phyloP scores from a whole-genome alignment of 2,113 vertebrate species.

The Tringa solitaria region DNA sequence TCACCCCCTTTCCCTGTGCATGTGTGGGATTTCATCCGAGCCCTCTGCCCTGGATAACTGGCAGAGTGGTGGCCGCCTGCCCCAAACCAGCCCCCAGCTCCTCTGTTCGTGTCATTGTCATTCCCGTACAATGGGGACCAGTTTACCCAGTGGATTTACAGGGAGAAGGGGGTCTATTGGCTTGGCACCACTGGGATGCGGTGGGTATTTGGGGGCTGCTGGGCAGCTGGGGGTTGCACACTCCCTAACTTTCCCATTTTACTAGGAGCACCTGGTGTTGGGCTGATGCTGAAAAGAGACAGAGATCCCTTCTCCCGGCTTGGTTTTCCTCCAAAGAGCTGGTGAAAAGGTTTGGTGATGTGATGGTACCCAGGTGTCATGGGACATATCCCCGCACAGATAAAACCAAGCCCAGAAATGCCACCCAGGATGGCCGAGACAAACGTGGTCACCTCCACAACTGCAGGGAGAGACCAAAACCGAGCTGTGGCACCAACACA shows the following conservation, averaged over 20 bases:
- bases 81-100: not conserved
- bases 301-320: not conserved
- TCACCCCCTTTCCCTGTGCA: not conserved
- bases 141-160: not conserved
- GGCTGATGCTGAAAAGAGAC: not conserved
- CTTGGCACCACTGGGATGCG: not conserved
- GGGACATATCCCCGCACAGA: fast-evolving
- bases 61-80: not conserved
- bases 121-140: not conserved
- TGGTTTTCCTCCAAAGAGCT: not conserved
- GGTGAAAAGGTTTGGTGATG: not conserved
- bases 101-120: fast-evolving
- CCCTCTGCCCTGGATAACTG: not conserved
- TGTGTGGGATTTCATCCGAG: not conserved
- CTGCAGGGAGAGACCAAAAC: not conserved
- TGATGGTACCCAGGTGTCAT: not conserved
- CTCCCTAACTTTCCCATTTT: not conserved
- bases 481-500: not conserved
- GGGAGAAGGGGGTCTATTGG: not conserved
- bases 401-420: not conserved
- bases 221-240: not conserved
- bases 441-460: fast-evolving
- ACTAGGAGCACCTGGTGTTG: not conserved
- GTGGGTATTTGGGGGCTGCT: not conserved
- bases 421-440: fast-evolving